Evolutionary conservation across 2,797 vertebrate species (phyloP).

Genomic region (Odontamblyopus rebecca): DNA sequence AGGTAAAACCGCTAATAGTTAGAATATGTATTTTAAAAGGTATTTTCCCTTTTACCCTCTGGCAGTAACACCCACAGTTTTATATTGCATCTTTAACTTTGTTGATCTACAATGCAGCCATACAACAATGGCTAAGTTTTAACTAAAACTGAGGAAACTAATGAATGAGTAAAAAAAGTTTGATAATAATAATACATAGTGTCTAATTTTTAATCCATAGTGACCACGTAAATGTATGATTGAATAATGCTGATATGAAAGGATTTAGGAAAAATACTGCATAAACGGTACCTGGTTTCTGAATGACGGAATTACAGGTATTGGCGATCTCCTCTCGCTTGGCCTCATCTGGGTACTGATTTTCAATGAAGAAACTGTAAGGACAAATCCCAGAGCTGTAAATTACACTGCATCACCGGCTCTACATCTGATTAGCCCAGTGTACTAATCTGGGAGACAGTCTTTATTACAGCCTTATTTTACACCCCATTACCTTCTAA

Average conservation of each 20-base stretch:
- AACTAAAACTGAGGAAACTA: too few relatives aligned
- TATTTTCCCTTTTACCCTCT: too few relatives aligned
- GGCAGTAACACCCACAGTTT: too few relatives aligned
- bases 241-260: too few relatives aligned
- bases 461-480: conserved; percentile 9
- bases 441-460: conserved; percentile 2
- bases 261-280: too few relatives aligned
- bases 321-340: conserved; percentile 84
- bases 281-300: conserved; percentile 76
- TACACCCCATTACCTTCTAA: conserved; percentile 34
- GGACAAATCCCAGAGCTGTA: neutral
- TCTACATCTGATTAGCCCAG: conserved; percentile 6
- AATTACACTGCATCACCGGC: neutral
- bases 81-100: too few relatives aligned
- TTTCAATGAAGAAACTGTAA: conserved; percentile 83
- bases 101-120: too few relatives aligned
- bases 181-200: neutral
- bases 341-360: conserved; percentile 84
- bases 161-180: neutral
- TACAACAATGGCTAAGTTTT: neutral
- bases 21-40: too few relatives aligned
- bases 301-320: conserved; percentile 84
- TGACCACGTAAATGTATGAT: neutral
- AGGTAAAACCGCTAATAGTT: too few relatives aligned
- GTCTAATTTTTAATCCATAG: neutral